Conservation (phyloP, 2,113 vertebrate species). For the Vanacampus margaritifer region DNA sequence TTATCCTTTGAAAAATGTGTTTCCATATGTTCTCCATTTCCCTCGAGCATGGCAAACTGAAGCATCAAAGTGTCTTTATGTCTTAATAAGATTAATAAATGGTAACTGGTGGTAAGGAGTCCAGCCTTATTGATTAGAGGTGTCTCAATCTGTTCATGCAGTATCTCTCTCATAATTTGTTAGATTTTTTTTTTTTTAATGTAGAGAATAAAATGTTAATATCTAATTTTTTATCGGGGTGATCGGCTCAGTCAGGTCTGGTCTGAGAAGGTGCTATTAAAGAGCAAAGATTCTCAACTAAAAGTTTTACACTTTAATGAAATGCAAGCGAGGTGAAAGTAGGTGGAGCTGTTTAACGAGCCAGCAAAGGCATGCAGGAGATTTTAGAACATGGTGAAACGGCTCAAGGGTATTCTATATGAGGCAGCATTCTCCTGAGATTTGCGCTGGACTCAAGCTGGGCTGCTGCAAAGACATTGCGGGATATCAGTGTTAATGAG, state of each 20-base stretch:
- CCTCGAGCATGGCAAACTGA: not conserved
- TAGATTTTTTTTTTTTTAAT: constrained; percentile 5
- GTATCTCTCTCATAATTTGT: not conserved
- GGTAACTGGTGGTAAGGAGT: not conserved
- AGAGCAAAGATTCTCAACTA: constrained; percentile 35
- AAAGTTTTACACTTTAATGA: constrained; percentile 42
- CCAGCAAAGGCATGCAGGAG: constrained; percentile 58
- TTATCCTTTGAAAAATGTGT: no score
- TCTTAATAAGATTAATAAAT: not conserved
- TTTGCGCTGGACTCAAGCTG: constrained; percentile 64
- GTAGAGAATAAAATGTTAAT: constrained; percentile 59
- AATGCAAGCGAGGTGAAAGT: constrained; percentile 46
- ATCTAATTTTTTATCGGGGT: constrained; percentile 57
- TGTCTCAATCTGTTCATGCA: not conserved
- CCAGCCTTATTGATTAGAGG: not conserved
- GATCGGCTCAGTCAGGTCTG: constrained; percentile 38
- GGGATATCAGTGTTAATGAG: constrained; percentile 75
- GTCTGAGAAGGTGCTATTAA: constrained; percentile 63
- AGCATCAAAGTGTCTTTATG: not conserved
- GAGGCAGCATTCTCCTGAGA: constrained; percentile 61
- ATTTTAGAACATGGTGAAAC: constrained; percentile 66
- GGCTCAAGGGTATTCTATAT: constrained; percentile 77
- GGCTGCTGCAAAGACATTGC: constrained; percentile 59
- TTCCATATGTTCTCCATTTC: no score
- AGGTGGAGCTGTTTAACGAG: constrained; percentile 46